These are phyloP conservation scores for Drosophila persimilis DNA, from an alignment of 1,140 invertebrate genomes.

Conservation along the genomic window DNA sequence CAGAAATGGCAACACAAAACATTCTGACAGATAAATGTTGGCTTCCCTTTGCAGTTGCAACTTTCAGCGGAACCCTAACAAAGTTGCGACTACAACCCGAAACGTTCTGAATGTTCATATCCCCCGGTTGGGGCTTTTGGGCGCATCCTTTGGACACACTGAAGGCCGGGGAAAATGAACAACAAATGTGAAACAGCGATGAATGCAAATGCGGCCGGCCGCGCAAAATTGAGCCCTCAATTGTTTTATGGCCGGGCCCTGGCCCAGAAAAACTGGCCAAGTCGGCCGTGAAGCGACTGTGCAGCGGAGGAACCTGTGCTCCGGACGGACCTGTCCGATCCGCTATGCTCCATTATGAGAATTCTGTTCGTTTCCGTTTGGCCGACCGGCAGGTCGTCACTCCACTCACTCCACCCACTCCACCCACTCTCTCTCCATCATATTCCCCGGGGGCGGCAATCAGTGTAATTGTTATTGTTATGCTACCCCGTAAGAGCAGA, in stretches of 20 bases:
- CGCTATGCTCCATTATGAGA: conserved; percentile 11
- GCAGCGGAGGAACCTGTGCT: conserved; percentile 18
- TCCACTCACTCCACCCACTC: conserved; percentile 52
- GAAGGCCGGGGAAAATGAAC: conserved; percentile 21
- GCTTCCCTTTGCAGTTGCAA: conserved; percentile 21
- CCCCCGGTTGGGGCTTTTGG: conserved; percentile 37
- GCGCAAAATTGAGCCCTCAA: conserved; percentile 69
- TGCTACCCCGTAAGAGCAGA: too few relatives aligned
- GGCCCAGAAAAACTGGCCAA: conserved; percentile 37
- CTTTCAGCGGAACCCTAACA: conserved; percentile 38
- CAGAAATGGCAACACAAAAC: conserved; percentile 69
- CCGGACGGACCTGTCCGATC: neutral
- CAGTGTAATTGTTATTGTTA: conserved; percentile 77
- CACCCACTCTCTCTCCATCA: conserved; percentile 35
- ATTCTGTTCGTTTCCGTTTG: conserved; percentile 38
- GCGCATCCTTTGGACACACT: conserved; percentile 36
- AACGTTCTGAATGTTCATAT: conserved; percentile 53
- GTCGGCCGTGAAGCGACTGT: conserved; percentile 30
- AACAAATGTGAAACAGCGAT: conserved; percentile 43
- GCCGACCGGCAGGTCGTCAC: conserved; percentile 29
- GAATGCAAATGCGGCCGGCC: conserved; percentile 49
- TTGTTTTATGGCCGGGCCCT: conserved; percentile 63
- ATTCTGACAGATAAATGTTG: conserved; percentile 69
- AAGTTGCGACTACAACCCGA: conserved; percentile 62
- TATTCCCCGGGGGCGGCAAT: conserved; percentile 64